Conservation (phyloP, 2,888 invertebrate genomes). For the Tholera decimalis region DNA sequence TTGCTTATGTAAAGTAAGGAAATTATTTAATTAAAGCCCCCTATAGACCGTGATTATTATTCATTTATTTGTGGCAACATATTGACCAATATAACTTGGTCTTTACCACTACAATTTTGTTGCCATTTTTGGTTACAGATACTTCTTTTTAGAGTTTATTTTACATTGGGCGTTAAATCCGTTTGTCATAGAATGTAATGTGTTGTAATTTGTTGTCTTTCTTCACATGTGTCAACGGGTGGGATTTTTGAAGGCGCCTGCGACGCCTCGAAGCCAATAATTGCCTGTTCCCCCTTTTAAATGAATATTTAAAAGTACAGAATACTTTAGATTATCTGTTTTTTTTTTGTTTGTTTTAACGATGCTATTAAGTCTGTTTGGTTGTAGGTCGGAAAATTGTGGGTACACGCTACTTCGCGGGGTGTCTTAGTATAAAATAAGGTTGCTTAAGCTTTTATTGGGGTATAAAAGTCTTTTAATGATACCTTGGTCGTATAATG, state of each 20-base stretch:
- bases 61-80: slow-evolving; percentile 68
- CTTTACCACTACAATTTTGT: background rate
- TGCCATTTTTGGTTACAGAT: background rate
- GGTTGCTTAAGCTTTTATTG: slow-evolving; percentile 34
- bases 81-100: slow-evolving; percentile 16
- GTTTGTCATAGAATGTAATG: slow-evolving; percentile 68
- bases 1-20: slow-evolving; percentile 64
- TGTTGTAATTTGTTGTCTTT: slow-evolving; percentile 80
- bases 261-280: slow-evolving; percentile 42
- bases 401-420: slow-evolving; percentile 40
- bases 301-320: slow-evolving; percentile 49
- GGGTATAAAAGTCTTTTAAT: slow-evolving; percentile 40
- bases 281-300: slow-evolving; percentile 54
- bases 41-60: slow-evolving; percentile 75
- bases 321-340: slow-evolving; percentile 31
- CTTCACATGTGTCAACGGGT: slow-evolving; percentile 77
- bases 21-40: slow-evolving; percentile 84
- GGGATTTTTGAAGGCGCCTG: slow-evolving; percentile 52
- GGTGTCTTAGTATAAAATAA: slow-evolving; percentile 39
- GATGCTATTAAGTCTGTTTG: slow-evolving; percentile 51
- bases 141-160: slow-evolving; percentile 38
- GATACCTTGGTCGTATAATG: slow-evolving; percentile 26
- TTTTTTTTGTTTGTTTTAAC: slow-evolving; percentile 47
- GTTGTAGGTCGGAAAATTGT: slow-evolving; percentile 26
- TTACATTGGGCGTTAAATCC: slow-evolving; percentile 58